phyloP scores from a whole-genome alignment of 2,888 invertebrate species.

The Eupsilia transversa region DNA sequence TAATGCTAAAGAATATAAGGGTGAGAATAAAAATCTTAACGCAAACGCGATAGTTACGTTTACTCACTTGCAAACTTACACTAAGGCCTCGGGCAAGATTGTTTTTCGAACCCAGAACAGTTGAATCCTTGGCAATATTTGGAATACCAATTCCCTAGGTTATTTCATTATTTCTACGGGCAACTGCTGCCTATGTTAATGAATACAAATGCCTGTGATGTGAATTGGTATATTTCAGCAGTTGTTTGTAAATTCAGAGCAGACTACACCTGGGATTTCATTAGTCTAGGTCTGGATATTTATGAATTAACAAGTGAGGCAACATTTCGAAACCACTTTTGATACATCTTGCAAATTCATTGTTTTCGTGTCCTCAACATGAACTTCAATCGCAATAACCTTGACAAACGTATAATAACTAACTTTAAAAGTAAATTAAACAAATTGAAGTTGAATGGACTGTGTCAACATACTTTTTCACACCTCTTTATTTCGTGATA shows the following conservation, averaged over 20 bases:
- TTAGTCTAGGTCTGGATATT: slow-evolving; percentile 30
- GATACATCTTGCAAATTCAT: slow-evolving; percentile 1
- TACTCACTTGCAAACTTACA: too few species aligned
- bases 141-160: not conserved
- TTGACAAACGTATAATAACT: slow-evolving; percentile 27
- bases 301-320: slow-evolving; percentile 8
- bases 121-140: slow-evolving; percentile 17
- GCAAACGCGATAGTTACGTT: too few species aligned
- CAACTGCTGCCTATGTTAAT: not conserved
- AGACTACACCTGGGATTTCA: slow-evolving; percentile 45
- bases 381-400: slow-evolving; percentile 37
- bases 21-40: too few species aligned
- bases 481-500: slow-evolving; percentile 53
- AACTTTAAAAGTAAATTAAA: slow-evolving; percentile 36
- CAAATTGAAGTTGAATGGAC: slow-evolving; percentile 59
- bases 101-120: not conserved
- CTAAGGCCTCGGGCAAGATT: too few species aligned
- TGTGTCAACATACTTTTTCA: slow-evolving; percentile 58
- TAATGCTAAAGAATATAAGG: too few species aligned
- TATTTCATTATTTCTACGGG: not conserved
- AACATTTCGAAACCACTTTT: not conserved
- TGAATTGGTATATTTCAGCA: slow-evolving; percentile 21
- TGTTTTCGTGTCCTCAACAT: slow-evolving; percentile 15
- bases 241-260: slow-evolving; percentile 26
- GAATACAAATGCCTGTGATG: slow-evolving; percentile 12